These are phyloP conservation scores for Palythoa grandiflora DNA, from an alignment of 92 coral and sea anemone species.

Conservation along the genomic window DNA sequence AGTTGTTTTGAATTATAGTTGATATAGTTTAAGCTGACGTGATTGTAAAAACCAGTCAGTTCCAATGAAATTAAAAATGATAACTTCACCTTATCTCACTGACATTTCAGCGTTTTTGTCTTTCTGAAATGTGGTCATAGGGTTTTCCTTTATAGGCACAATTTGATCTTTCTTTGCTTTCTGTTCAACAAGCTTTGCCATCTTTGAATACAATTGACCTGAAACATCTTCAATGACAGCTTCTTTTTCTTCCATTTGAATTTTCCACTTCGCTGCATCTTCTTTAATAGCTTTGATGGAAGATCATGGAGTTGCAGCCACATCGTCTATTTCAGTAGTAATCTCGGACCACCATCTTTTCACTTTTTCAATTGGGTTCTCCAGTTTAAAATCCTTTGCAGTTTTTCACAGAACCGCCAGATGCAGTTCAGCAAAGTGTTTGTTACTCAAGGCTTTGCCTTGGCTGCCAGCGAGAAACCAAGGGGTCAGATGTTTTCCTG, in stretches of 20 bases:
- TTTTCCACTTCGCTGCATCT: background rate
- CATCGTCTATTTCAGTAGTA: background rate
- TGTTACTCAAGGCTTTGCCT: no score
- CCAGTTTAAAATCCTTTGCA: constrained; percentile 1
- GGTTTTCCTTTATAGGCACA: no score
- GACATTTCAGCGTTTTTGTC: no score
- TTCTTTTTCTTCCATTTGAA: background rate
- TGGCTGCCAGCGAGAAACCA: no score
- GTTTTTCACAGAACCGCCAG: background rate
- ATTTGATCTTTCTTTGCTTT: no score
- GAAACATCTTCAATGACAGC: background rate
- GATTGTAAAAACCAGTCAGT: no score
- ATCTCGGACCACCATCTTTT: background rate
- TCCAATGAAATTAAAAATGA: no score
- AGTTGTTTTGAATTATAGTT: no score
- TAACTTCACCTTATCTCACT: no score
- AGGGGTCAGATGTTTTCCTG: no score
- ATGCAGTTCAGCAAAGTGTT: background rate
- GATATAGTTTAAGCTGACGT: no score
- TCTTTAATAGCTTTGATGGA: background rate
- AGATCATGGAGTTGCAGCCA: background rate
- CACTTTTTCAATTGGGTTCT: background rate
- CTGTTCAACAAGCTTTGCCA: background rate
- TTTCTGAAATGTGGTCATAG: no score
- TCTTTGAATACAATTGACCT: background rate